These are phyloP conservation scores for Hypanus sabinus DNA, from an alignment of 2,113 vertebrate genomes.

Conservation along the genomic window DNA sequence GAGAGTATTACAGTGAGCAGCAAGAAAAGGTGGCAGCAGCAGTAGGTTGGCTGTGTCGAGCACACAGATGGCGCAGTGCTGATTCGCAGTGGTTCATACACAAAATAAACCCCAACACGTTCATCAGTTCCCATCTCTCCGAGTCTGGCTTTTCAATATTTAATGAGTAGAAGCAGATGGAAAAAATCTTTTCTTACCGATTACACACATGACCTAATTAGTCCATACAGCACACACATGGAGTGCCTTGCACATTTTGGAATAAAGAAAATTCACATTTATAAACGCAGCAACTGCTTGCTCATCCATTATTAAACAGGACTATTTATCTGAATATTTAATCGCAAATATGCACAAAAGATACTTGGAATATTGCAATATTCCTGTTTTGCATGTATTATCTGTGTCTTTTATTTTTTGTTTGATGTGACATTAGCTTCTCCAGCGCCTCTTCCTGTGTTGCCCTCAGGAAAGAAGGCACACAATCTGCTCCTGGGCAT, in stretches of 20 bases:
- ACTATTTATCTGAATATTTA: neutral
- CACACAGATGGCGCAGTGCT: conserved; percentile 32
- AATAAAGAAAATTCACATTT: neutral
- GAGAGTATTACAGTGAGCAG: neutral
- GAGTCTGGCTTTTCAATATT: conserved; percentile 47
- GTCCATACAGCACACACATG: conserved; percentile 1
- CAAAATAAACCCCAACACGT: conserved; percentile 40
- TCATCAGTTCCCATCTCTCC: conserved; percentile 27
- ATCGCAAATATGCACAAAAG: neutral
- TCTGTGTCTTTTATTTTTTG: neutral
- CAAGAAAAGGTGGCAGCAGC: neutral
- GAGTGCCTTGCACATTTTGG: neutral
- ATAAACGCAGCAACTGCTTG: neutral
- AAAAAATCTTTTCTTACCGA: conserved; percentile 40
- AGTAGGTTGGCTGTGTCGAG: neutral
- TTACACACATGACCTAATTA: conserved; percentile 42
- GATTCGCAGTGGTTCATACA: conserved; percentile 39
- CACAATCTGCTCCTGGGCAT: neutral
- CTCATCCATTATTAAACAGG: neutral
- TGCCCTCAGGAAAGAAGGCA: neutral
- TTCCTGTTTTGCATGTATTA: neutral
- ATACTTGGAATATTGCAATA: neutral
- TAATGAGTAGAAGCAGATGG: conserved; percentile 47
- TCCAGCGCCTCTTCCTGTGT: neutral
- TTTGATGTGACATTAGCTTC: neutral